Percentiles rank a stretch among this genome's conserved stretches.
These are phyloP conservation scores for Chrysochloris asiatica DNA, from an alignment of 2,113 vertebrate genomes.

Conservation along the genomic window DNA sequence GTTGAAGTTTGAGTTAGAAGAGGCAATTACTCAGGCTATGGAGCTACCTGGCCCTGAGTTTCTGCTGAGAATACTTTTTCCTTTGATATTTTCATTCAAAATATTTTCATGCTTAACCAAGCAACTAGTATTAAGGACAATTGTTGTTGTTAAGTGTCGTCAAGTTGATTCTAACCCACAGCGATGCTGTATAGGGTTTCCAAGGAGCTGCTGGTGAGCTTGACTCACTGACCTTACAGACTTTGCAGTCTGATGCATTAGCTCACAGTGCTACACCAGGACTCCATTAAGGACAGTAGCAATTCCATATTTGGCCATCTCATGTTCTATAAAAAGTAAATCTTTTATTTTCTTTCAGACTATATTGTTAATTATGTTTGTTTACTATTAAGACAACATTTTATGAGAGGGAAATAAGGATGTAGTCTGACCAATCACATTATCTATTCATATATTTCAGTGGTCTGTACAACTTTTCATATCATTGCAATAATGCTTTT, in stretches of 20 bases:
- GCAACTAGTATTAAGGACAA: neutral
- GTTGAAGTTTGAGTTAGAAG: neutral
- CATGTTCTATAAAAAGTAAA: neutral
- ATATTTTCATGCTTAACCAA: neutral
- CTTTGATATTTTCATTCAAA: neutral
- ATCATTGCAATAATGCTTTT: neutral
- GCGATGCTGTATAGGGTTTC: no score
- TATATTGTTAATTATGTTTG: neutral
- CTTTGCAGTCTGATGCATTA: no score
- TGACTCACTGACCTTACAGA: no score
- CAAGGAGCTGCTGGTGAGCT: no score
- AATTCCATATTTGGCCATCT: neutral
- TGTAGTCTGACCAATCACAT: neutral
- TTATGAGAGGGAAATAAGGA: neutral
- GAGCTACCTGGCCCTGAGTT: neutral
- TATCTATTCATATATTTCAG: neutral
- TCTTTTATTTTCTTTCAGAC: neutral
- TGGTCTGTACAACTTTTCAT: neutral
- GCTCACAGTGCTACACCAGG: no score
- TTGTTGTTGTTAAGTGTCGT: no score
- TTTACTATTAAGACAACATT: neutral
- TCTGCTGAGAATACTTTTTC: neutral
- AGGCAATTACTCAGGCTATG: neutral
- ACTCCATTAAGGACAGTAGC: neutral
- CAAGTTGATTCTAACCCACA: no score